These are phyloP conservation scores for Mastomys natalensis DNA, from an alignment of 2,113 vertebrate genomes.

Conservation along the genomic window DNA sequence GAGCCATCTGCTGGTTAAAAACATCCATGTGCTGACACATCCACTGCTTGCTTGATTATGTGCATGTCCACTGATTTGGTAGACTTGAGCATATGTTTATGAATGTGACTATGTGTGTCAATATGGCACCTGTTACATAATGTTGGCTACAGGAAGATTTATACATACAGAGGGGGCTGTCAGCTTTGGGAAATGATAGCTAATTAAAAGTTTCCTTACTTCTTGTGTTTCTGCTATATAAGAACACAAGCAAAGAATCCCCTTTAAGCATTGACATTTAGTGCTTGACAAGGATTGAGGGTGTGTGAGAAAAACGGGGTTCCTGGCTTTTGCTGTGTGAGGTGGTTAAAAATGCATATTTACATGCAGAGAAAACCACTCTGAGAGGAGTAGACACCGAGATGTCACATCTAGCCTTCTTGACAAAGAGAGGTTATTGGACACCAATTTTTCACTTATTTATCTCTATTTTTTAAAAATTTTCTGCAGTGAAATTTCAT, in stretches of 20 bases:
- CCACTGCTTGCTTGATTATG: neutral
- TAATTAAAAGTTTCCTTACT: constrained; percentile 56
- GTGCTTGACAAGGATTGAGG: neutral
- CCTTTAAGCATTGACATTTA: constrained; percentile 27
- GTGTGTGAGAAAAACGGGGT: neutral
- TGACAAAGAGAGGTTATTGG: neutral
- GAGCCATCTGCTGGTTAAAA: constrained; percentile 14
- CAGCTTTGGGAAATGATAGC: constrained; percentile 15
- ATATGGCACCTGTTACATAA: neutral
- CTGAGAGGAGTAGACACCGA: constrained; percentile 4
- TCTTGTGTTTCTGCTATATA: constrained; percentile 36
- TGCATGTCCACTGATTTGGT: neutral
- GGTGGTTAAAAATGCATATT: constrained; percentile 36
- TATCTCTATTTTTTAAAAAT: constrained; percentile 15
- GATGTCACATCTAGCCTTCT: neutral
- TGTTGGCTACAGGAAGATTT: constrained; percentile 12
- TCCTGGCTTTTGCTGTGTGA: constrained; percentile 29
- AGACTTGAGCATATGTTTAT: neutral
- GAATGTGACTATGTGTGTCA: neutral
- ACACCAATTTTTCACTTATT: constrained; percentile 26
- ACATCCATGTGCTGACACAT: neutral
- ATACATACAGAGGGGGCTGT: neutral
- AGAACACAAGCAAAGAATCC: constrained; percentile 31
- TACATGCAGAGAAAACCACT: constrained; percentile 31
- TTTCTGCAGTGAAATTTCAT: constrained; percentile 15